Conservation (phyloP, 2,113 vertebrate genomes). For the Litocranius walleri region DNA sequence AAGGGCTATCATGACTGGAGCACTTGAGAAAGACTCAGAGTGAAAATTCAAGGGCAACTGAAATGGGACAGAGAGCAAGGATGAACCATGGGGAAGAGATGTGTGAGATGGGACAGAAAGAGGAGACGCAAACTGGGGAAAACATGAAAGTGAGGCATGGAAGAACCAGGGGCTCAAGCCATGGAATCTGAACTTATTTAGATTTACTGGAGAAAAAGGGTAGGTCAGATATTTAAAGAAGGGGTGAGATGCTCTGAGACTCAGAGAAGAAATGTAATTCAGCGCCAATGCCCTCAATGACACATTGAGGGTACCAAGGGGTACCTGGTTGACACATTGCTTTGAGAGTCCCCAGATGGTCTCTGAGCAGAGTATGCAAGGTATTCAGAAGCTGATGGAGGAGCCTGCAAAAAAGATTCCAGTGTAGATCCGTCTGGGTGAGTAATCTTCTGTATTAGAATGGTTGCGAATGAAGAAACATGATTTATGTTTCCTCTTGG, state of each 20-base stretch:
- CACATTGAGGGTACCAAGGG: neutral
- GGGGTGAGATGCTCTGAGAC: neutral
- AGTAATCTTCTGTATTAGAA: neutral
- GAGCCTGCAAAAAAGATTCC: conserved; percentile 38
- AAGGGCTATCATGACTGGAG: neutral
- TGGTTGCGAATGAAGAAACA: neutral
- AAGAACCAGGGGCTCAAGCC: neutral
- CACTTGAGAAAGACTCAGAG: neutral
- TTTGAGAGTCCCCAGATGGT: conserved; percentile 54
- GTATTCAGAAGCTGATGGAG: conserved; percentile 2
- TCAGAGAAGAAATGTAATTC: neutral
- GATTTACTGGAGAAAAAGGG: neutral
- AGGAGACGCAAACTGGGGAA: neutral
- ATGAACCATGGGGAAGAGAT: neutral
- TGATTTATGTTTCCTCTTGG: neutral
- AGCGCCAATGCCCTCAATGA: neutral
- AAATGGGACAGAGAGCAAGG: neutral
- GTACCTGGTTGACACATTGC: neutral
- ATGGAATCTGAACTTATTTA: neutral
- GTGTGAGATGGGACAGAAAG: neutral
- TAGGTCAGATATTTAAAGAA: neutral
- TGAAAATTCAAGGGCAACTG: neutral
- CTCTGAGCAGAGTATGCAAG: conserved; percentile 22
- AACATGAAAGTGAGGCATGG: neutral
- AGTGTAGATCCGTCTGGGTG: neutral